These are phyloP conservation scores for Mus minutoides DNA, from an alignment of 2,797 vertebrate species.

Conservation along the genomic window DNA sequence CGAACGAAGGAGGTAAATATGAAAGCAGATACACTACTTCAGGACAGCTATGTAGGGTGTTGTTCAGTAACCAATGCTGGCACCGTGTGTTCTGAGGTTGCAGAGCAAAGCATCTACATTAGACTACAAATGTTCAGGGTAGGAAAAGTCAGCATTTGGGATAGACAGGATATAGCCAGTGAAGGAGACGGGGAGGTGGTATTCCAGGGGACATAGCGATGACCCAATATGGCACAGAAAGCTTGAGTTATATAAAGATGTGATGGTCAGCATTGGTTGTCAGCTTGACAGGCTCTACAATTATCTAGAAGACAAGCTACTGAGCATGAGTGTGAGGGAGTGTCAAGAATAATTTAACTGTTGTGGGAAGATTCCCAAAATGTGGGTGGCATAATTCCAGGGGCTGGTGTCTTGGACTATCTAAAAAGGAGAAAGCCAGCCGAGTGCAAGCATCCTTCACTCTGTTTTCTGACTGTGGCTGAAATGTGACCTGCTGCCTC, in stretches of 20 bases:
- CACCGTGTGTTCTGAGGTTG: neutral
- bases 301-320: neutral
- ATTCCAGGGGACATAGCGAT: neutral
- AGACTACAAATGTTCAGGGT: neutral
- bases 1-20: neutral
- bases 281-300: neutral
- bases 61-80: neutral
- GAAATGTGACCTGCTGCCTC: neutral
- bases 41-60: neutral
- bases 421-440: neutral
- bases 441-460: accelerated
- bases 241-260: neutral
- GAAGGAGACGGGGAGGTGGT: neutral
- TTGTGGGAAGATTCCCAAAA: neutral
- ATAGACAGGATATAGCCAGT: neutral
- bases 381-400: neutral
- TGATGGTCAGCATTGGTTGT: neutral
- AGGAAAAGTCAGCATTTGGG: neutral
- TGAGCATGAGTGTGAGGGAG: neutral
- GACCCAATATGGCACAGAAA: neutral
- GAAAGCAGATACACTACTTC: neutral
- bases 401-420: neutral
- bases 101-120: neutral
- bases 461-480: neutral
- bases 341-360: neutral